phyloP scores from a whole-genome alignment of 2,797 vertebrate genomes.

The Graptemys geographica region DNA sequence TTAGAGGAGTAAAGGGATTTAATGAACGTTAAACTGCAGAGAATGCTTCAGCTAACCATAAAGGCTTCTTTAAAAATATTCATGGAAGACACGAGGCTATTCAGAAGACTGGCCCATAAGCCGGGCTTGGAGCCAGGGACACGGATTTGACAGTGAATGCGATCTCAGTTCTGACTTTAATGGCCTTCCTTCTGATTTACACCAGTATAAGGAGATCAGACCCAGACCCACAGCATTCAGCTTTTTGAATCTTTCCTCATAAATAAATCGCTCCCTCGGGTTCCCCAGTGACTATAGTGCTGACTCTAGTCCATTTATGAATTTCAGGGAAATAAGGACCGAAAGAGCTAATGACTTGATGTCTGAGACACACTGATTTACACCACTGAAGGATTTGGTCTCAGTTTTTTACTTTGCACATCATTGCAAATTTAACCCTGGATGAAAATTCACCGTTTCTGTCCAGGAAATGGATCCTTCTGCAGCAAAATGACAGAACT shows the following conservation, averaged over 20 bases:
- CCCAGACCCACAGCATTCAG: background rate
- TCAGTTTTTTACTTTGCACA: background rate
- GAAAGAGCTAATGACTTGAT: background rate
- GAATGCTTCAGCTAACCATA: slow-evolving; percentile 32
- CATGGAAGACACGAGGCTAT: slow-evolving; percentile 27
- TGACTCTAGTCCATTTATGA: background rate
- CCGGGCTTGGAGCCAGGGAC: background rate
- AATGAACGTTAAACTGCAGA: slow-evolving; percentile 51
- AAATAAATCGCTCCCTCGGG: background rate
- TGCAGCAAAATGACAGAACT: slow-evolving; percentile 33
- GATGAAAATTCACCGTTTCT: background rate
- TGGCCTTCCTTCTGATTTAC: background rate
- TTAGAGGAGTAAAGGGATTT: slow-evolving; percentile 20
- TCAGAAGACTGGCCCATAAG: background rate
- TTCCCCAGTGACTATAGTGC: background rate
- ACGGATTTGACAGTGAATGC: background rate
- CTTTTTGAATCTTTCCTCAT: background rate
- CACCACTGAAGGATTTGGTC: background rate
- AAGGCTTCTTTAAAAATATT: slow-evolving; percentile 17
- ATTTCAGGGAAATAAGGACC: background rate
- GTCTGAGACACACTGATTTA: background rate
- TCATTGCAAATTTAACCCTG: background rate
- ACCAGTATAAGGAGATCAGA: background rate
- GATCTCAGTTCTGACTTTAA: background rate
- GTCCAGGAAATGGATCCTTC: slow-evolving; percentile 36